Conservation (phyloP, 2,113 vertebrate species). For the Herpailurus yagouaroundi region DNA sequence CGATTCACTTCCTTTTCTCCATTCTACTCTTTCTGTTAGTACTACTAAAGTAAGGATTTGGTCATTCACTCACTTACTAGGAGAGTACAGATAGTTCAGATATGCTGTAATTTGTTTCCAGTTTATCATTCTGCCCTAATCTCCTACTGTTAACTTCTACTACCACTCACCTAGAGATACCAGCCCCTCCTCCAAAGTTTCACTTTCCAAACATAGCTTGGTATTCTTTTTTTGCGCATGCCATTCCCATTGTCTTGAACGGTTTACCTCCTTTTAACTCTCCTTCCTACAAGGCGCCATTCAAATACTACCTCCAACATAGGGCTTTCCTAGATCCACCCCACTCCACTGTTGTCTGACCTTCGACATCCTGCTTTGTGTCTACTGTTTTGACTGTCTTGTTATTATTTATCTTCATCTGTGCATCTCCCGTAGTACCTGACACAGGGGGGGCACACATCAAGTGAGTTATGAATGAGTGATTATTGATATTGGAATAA, state of each 20-base stretch:
- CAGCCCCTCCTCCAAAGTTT: background rate
- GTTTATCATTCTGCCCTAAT: background rate
- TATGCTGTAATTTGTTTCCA: background rate
- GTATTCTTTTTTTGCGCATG: background rate
- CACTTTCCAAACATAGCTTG: background rate
- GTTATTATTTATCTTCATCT: background rate
- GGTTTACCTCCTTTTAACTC: background rate
- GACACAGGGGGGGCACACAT: background rate
- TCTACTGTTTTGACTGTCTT: background rate
- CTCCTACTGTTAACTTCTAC: background rate
- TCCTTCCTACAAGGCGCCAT: background rate
- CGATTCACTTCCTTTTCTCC: slow-evolving; percentile 28
- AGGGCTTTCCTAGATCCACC: background rate
- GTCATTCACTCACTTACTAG: slow-evolving; percentile 34
- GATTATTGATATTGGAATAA: slow-evolving; percentile 26
- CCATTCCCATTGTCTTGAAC: background rate
- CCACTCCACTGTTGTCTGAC: background rate
- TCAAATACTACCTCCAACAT: background rate
- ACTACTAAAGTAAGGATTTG: slow-evolving; percentile 43
- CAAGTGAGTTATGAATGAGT: slow-evolving; percentile 44
- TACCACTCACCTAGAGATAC: background rate
- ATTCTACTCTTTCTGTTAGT: background rate
- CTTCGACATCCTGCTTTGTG: background rate
- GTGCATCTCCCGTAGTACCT: background rate
- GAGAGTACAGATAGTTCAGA: background rate